Evolutionary conservation across 2,797 vertebrate genomes (phyloP), one percentile per base, ranked within the genome.

Genomic region (Chelonia mydas): DNA sequence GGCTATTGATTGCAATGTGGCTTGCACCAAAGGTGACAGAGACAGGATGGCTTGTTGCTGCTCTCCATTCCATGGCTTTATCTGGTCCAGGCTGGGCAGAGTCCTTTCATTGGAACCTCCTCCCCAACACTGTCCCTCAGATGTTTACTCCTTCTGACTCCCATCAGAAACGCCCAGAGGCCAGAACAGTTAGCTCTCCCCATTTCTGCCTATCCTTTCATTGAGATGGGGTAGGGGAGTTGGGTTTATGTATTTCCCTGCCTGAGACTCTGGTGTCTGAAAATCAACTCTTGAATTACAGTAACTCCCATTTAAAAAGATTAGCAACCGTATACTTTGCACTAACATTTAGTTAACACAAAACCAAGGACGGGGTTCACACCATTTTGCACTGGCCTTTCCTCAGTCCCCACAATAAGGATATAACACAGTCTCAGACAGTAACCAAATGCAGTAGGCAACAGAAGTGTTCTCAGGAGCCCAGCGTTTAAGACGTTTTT

Each of bases 401-500:
- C 9, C 37, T 33, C 2, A 0, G 50, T 21, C 13, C 27, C 76
- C 77, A 5, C 10, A 10, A 25, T 49, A 19, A 16, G 25, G 50
- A 77, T 7, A 31, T 13, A 12, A 31, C 45, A 45, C 37, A 27
- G 13, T 31, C 28, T 15, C 74, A 49, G n/a, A 25, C 10, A 28
- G 1, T 11, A 0, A 83, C 17, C 57, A 23, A 19, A 57, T 0
- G 0, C n/a, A 83, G 61, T 11, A 89, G 81, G 76, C 68, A 90
- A 54, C 15, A 59, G 17, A 88, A 93, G 90, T 0, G 0, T 17
- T 94, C 88, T 90, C 45, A 25, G 27, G 86, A 84, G 47, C 94
- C 87, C 90, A 92, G 90, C 68, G 1, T 95, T 97, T 90, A 95
- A 96, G 96, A 97, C 86, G 37, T 93, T 94, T 97, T 96, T 96